A percentile compares a stretch with the other conserved stretches of the same genome.
Conservation (phyloP, 2,797 vertebrate genomes). For the Cetoscarus ocellatus region DNA sequence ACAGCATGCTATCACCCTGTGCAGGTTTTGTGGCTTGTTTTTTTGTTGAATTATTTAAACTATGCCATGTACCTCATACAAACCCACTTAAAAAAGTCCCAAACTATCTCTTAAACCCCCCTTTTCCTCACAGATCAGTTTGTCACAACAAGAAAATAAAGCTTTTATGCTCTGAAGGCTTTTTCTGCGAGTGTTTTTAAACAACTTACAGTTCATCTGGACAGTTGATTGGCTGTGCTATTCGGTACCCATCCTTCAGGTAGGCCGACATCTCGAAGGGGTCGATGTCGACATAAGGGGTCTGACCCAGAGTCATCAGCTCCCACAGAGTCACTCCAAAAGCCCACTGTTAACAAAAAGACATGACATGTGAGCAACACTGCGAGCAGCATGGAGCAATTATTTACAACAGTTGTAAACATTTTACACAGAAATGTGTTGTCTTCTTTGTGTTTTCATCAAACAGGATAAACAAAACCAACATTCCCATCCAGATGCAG, state of each 20-base stretch:
- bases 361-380: constrained; percentile 19
- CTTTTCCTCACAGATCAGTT: not conserved
- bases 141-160: not conserved
- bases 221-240: constrained; percentile 99
- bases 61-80: too few relatives aligned
- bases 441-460: constrained; percentile 20
- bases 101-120: too few relatives aligned
- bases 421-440: constrained; percentile 4
- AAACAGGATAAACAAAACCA: constrained; percentile 32
- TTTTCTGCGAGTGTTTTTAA: not conserved
- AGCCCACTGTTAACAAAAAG: constrained; percentile 90
- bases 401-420: not conserved
- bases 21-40: too few relatives aligned
- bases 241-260: constrained; percentile 98
- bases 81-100: too few relatives aligned
- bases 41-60: too few relatives aligned
- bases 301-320: constrained; percentile 98
- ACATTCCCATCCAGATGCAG: not conserved
- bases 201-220: constrained; percentile 95
- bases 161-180: too few relatives aligned
- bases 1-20: too few relatives aligned
- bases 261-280: constrained; percentile 99
- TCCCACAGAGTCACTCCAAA: constrained; percentile 98
- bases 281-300: constrained; percentile 97
- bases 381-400: not conserved